Conservation (phyloP, 2,113 vertebrate genomes). For the Stegastes partitus region DNA sequence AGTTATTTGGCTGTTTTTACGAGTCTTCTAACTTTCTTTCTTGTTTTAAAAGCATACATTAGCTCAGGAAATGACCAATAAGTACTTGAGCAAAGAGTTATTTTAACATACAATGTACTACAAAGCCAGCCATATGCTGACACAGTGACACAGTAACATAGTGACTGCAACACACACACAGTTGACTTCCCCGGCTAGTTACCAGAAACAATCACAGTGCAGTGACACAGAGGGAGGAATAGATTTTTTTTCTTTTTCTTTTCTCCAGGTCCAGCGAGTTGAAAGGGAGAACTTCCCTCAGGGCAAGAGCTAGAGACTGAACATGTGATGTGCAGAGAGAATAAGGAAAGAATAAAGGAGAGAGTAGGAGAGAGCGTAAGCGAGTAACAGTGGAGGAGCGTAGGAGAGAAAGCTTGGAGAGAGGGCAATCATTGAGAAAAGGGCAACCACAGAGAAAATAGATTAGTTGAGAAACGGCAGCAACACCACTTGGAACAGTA, state of each 20-base stretch:
- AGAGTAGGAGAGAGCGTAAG: slow-evolving; percentile 60
- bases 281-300: slow-evolving; percentile 65
- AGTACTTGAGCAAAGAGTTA: background rate
- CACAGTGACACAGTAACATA: slow-evolving; percentile 75
- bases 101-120: background rate
- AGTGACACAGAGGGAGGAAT: slow-evolving; percentile 48
- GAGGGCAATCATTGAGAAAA: slow-evolving; percentile 72
- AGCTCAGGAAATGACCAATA: background rate
- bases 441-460: slow-evolving; percentile 70
- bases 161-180: slow-evolving; percentile 45
- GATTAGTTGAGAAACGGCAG: slow-evolving; percentile 53
- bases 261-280: slow-evolving; percentile 56
- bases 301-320: slow-evolving; percentile 51
- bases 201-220: slow-evolving; percentile 54
- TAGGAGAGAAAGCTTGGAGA: slow-evolving; percentile 72
- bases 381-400: slow-evolving; percentile 65
- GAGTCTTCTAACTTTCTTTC: background rate
- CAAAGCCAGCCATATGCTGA: slow-evolving; percentile 39
- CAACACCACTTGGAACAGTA: slow-evolving; percentile 16
- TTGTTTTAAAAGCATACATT: background rate
- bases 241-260: slow-evolving; percentile 48
- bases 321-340: slow-evolving; percentile 48
- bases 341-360: slow-evolving; percentile 54
- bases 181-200: slow-evolving; percentile 35
- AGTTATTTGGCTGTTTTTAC: background rate